phyloP scores from a whole-genome alignment of 2,888 invertebrate species.

The Drosophila mercatorum region DNA sequence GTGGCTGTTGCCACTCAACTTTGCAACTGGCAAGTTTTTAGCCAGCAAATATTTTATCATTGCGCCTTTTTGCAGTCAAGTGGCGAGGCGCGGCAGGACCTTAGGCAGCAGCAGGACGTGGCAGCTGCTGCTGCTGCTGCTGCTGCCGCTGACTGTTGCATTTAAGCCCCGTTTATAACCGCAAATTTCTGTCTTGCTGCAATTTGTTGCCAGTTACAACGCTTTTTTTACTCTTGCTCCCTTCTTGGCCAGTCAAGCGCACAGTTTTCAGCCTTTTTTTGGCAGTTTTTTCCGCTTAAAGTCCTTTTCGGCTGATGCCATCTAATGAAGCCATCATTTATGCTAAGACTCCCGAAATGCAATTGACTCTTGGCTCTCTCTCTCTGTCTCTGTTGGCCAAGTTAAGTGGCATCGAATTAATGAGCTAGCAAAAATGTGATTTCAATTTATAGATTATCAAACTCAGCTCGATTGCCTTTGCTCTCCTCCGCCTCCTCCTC shows the following conservation, averaged over 20 bases:
- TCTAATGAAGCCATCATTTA: conserved; percentile 67
- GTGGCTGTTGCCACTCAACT: conserved; percentile 61
- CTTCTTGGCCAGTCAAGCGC: conserved; percentile 27
- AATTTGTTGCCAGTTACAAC: conserved; percentile 51
- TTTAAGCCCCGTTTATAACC: conserved; percentile 65
- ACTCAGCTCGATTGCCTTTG: conserved; percentile 16
- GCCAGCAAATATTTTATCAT: conserved; percentile 76
- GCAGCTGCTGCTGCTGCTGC: conserved; percentile 19
- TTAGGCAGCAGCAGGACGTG: conserved; percentile 11
- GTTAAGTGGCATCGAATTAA: conserved; percentile 53
- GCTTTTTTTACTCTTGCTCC: conserved; percentile 3
- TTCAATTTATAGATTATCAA: conserved; percentile 71
- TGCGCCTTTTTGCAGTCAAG: conserved; percentile 74
- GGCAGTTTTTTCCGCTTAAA: conserved; percentile 16
- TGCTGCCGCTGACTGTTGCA: conserved; percentile 34
- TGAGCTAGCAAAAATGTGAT: conserved; percentile 73
- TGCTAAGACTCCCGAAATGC: conserved; percentile 14
- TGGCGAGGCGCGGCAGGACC: conserved; percentile 38
- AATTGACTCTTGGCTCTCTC: conserved; percentile 24
- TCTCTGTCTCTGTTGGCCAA: neutral
- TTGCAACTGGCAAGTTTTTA: conserved; percentile 66
- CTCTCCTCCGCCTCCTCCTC: neutral
- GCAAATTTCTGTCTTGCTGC: conserved; percentile 23
- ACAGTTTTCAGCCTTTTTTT: conserved; percentile 27
- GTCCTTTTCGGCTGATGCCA: conserved; percentile 43